phyloP scores from a whole-genome alignment of 2,797 vertebrate species.

The Diplodus sargus region DNA sequence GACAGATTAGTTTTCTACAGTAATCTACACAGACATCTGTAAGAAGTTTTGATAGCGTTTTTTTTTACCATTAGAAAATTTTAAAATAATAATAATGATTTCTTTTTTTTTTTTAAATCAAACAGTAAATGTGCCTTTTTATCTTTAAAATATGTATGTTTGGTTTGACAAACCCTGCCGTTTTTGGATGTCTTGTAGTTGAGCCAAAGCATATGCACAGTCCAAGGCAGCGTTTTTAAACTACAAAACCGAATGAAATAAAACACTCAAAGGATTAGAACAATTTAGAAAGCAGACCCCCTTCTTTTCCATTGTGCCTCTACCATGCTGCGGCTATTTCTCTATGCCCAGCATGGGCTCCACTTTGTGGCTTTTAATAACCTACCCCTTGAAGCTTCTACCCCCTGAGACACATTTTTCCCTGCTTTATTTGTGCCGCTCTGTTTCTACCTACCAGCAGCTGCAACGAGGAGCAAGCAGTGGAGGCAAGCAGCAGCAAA shows the following conservation, averaged over 20 bases:
- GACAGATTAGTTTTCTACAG: conserved; percentile 31
- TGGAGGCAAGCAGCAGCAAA: conserved; percentile 83
- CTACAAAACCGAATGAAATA: conserved; percentile 90
- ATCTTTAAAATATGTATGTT: conserved; percentile 28
- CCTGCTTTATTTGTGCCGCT: conserved; percentile 90
- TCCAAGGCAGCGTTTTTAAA: conserved; percentile 85
- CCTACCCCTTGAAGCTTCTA: conserved; percentile 93
- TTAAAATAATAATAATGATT: neutral
- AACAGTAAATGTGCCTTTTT: conserved; percentile 27
- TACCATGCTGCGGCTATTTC: conserved; percentile 93
- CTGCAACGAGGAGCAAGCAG: conserved; percentile 79
- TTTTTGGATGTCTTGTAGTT: conserved; percentile 59
- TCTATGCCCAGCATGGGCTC: conserved; percentile 92
- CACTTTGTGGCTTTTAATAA: conserved; percentile 98
- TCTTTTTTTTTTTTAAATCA: conserved; percentile 20
- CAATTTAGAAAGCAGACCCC: conserved; percentile 91
- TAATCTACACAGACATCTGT: conserved; percentile 16
- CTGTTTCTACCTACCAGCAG: conserved; percentile 91
- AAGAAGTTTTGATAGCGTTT: conserved; percentile 17
- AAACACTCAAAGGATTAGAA: conserved; percentile 94
- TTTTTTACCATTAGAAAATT: neutral
- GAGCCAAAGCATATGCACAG: conserved; percentile 62
- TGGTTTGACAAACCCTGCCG: conserved; percentile 28
- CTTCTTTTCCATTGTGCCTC: conserved; percentile 92
- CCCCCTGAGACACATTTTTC: conserved; percentile 91